Evolutionary conservation across 1,140 invertebrate species (phyloP).

Genomic region (Nasonia vitripennis): DNA sequence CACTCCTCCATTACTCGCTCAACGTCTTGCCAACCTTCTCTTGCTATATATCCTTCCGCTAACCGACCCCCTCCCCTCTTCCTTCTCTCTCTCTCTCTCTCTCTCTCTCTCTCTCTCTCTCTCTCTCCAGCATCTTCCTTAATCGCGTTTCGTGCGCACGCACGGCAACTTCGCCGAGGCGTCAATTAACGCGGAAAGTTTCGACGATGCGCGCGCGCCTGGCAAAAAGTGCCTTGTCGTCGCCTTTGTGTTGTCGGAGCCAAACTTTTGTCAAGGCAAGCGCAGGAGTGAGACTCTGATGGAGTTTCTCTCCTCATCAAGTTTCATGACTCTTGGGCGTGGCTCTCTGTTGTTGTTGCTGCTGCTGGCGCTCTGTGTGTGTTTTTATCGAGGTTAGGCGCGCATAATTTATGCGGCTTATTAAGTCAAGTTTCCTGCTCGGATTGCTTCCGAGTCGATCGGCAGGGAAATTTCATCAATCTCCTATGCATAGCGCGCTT

Average conservation of each 20-base stretch:
- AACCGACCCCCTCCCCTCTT: not conserved
- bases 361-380: not conserved
- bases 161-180: not conserved
- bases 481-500: not conserved
- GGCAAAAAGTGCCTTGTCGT: not conserved
- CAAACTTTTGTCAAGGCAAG: not conserved
- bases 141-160: conserved; percentile 15
- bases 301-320: conserved; percentile 12
- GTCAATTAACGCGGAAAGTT: conserved; percentile 30
- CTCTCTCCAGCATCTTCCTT: not conserved
- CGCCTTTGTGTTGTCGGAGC: not conserved
- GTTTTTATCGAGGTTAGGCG: not conserved
- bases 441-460: conserved; percentile 9
- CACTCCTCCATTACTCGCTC: conserved; percentile 2
- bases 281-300: not conserved
- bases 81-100: not conserved
- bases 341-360: not conserved
- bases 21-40: not conserved
- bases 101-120: conserved; percentile 24
- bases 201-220: not conserved
- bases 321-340: not conserved
- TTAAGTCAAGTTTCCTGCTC: not conserved
- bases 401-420: conserved; percentile 12
- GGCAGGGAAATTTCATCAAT: conserved; percentile 1
- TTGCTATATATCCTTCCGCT: not conserved